Conservation (phyloP, 2,797 vertebrate species). For the Catharus ustulatus region DNA sequence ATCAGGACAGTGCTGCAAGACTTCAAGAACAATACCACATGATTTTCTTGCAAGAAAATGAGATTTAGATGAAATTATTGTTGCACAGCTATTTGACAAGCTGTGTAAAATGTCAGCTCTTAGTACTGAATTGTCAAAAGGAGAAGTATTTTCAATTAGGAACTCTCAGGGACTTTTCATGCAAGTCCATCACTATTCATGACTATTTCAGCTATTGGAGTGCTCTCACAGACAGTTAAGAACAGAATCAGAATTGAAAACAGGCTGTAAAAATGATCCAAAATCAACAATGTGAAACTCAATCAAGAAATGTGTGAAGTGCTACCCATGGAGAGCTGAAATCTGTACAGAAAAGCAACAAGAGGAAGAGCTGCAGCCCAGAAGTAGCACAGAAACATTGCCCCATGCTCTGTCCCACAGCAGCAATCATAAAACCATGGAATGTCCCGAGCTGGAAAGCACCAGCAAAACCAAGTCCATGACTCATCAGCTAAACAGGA, state of each 20-base stretch:
- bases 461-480: fast-evolving
- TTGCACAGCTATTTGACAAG: neutral
- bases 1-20: neutral
- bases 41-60: neutral
- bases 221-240: neutral
- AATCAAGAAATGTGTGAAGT: neutral
- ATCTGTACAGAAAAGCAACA: neutral
- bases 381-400: neutral
- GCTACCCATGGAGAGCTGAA: neutral
- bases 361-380: neutral
- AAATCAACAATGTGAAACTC: neutral
- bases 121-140: slow-evolving; percentile 10
- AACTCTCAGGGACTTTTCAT: neutral
- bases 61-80: neutral
- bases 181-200: neutral
- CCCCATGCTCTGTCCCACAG: neutral
- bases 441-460: neutral
- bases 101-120: neutral
- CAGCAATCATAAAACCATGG: neutral
- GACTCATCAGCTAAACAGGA: fast-evolving
- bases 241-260: neutral
- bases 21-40: neutral
- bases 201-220: neutral
- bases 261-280: neutral
- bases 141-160: neutral